Evolutionary conservation across 2,797 vertebrate species (phyloP).

Genomic region (Decapterus maruadsi): DNA sequence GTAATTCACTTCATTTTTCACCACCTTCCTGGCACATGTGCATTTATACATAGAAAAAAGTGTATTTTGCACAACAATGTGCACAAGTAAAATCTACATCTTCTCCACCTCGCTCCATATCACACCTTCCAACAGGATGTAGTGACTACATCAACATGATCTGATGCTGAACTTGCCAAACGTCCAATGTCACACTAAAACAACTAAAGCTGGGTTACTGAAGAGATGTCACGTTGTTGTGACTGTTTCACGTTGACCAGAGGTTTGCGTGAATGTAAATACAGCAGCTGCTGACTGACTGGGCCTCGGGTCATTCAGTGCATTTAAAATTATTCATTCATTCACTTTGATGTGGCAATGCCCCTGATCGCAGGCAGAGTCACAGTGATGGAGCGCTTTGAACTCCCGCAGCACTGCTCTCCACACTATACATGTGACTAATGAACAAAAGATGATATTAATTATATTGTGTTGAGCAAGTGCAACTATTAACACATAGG

Average conservation of each 20-base stretch:
- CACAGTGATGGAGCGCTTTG: background rate
- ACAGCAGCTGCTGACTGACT: background rate
- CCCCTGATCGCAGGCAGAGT: background rate
- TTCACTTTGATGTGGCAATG: background rate
- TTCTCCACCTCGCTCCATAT: no score
- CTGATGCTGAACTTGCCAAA: background rate
- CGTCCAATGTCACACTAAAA: background rate
- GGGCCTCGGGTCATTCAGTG: background rate
- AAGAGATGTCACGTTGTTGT: background rate
- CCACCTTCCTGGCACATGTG: background rate
- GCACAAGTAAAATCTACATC: no score
- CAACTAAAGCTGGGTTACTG: constrained; percentile 5
- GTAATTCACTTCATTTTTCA: background rate
- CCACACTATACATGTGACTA: no score
- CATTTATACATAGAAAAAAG: background rate
- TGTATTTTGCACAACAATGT: no score
- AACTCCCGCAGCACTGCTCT: no score
- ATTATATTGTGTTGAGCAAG: no score
- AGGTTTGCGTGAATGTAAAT: constrained; percentile 1
- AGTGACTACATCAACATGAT: no score
- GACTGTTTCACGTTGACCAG: background rate
- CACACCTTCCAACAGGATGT: no score
- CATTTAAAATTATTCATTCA: background rate
- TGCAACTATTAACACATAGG: no score
- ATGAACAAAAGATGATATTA: no score